Conservation (phyloP, 1,140 invertebrate species). For the Anoplophora glabripennis region DNA sequence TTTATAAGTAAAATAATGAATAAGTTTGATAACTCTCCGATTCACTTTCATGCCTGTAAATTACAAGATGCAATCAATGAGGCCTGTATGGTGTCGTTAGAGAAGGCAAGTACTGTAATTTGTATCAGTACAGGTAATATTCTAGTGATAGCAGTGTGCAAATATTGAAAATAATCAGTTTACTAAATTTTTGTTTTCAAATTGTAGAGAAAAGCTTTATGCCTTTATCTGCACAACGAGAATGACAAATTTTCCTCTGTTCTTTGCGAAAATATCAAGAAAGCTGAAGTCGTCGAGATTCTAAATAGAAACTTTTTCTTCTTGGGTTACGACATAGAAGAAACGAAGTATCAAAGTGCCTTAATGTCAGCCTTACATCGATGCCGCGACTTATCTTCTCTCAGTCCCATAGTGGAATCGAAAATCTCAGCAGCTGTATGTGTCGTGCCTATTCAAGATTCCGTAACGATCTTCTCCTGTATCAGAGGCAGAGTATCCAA, state of each 20-base stretch:
- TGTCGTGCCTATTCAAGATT: conserved; percentile 25
- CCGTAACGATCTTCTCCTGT: conserved; percentile 21
- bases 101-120: conserved; percentile 26
- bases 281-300: conserved; percentile 16
- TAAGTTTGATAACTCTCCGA: conserved; percentile 2
- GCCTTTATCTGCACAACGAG: conserved; percentile 35
- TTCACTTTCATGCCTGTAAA: conserved; percentile 17
- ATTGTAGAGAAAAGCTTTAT: conserved; percentile 27
- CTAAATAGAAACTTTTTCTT: conserved; percentile 26
- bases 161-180: too few relatives aligned
- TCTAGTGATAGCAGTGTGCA: too few relatives aligned
- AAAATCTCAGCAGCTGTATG: conserved; percentile 21
- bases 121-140: too few relatives aligned
- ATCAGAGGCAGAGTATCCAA: conserved; percentile 23
- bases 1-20: conserved; percentile 13
- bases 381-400: conserved; percentile 14
- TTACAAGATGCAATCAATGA: conserved; percentile 23
- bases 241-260: conserved; percentile 27
- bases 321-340: conserved; percentile 31
- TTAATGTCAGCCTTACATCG: conserved; percentile 24
- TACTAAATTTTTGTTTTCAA: too few relatives aligned
- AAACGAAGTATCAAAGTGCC: conserved; percentile 25
- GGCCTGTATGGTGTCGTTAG: conserved; percentile 19
- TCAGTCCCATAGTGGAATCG: conserved; percentile 15
- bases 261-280: conserved; percentile 23